Evolutionary conservation across 37 sponge, comb jelly and placozoan species (phyloP).

Genomic region (Hexactinellida sp.): DNA sequence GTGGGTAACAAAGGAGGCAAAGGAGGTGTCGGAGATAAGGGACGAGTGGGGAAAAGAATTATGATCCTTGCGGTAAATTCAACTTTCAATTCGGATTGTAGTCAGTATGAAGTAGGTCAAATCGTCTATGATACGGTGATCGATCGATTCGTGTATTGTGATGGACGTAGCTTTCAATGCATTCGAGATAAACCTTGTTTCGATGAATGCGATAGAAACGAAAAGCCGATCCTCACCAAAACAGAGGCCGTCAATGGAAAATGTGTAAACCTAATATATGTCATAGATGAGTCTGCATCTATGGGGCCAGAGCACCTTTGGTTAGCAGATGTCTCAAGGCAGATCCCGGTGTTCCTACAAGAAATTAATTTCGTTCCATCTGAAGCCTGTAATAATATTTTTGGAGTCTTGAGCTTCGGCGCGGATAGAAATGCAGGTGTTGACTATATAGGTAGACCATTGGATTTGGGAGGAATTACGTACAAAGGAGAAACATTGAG

Average conservation of each 20-base stretch:
- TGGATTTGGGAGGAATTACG: constrained; percentile 1
- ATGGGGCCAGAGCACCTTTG: background rate
- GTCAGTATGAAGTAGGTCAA: background rate
- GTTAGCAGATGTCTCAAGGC: background rate
- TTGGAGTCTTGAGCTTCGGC: background rate
- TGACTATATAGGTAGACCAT: background rate
- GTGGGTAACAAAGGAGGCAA: background rate
- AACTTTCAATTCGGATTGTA: background rate
- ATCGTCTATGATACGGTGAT: background rate
- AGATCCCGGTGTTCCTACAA: background rate
- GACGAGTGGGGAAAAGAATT: background rate
- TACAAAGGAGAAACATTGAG: background rate
- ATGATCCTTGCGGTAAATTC: background rate
- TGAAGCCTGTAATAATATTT: background rate
- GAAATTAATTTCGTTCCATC: background rate
- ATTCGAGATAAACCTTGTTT: constrained; percentile 5
- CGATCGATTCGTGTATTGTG: constrained; percentile 3
- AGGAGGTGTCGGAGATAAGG: background rate
- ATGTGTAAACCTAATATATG: background rate
- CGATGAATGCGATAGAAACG: background rate
- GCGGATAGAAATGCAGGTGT: background rate
- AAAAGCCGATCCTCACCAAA: background rate
- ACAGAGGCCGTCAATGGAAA: background rate
- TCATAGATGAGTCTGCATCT: constrained; percentile 9
- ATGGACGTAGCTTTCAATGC: background rate